These are phyloP conservation scores for Erythrocercus mccallii DNA, from an alignment of 2,113 vertebrate species.

Conservation along the genomic window DNA sequence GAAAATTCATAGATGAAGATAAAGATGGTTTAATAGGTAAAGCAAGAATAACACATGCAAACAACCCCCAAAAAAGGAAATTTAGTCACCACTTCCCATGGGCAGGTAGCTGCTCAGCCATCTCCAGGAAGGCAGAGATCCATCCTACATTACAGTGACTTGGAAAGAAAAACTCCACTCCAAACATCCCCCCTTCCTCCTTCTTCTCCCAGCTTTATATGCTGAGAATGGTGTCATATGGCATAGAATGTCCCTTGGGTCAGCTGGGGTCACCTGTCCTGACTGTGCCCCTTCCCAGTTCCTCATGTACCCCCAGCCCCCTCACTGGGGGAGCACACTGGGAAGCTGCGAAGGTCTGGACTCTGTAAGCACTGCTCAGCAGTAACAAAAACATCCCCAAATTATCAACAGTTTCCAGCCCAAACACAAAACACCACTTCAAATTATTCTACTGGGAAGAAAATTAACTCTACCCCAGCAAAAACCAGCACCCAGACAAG, in stretches of 20 bases:
- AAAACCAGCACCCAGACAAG: not conserved
- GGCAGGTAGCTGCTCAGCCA: not conserved
- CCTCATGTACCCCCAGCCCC: not conserved
- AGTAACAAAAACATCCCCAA: not conserved
- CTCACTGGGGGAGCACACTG: no score
- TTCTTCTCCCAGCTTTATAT: not conserved
- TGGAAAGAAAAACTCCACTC: not conserved
- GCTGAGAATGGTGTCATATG: not conserved
- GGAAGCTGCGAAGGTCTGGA: not conserved
- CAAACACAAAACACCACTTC: not conserved
- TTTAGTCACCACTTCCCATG: not conserved
- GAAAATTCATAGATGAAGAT: no score
- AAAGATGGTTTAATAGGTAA: not conserved
- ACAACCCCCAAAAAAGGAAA: not conserved
- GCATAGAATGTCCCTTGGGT: not conserved
- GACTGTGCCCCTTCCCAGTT: not conserved
- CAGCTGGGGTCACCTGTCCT: not conserved
- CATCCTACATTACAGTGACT: not conserved
- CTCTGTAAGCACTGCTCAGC: not conserved
- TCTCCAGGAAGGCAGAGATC: not conserved
- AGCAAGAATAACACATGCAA: not conserved
- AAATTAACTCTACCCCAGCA: not conserved
- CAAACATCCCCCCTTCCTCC: not conserved
- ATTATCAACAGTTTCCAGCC: not conserved
- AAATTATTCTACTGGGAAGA: not conserved